Conservation (phyloP, 2,888 invertebrate species). For the Euplagia quadripunctaria region DNA sequence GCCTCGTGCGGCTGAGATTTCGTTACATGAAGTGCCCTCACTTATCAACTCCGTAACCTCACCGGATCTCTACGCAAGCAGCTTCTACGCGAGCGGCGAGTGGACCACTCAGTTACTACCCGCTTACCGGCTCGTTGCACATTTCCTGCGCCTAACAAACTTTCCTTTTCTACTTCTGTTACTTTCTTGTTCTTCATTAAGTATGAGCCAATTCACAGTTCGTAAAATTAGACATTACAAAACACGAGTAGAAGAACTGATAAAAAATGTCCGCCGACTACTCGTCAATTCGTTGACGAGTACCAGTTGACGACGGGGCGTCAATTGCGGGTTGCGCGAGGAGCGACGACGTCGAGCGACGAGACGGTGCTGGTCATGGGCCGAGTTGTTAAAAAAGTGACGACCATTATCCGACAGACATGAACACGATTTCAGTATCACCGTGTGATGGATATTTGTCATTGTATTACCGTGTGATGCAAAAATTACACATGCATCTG, state of each 20-base stretch:
- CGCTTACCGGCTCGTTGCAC: neutral
- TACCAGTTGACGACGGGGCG: too few relatives aligned
- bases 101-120: neutral
- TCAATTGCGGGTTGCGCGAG: too few relatives aligned
- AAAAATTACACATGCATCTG: too few relatives aligned
- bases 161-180: neutral
- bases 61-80: neutral
- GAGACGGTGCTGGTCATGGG: neutral
- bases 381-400: neutral
- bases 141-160: neutral
- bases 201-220: neutral
- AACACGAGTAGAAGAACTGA: neutral
- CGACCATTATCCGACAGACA: neutral
- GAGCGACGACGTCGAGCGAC: neutral
- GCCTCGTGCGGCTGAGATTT: neutral
- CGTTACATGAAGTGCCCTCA: neutral
- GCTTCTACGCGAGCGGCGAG: neutral
- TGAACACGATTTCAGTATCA: neutral
- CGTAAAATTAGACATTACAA: neutral
- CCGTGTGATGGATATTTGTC: slow-evolving; percentile 7
- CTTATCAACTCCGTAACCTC: neutral
- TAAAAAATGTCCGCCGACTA: too few relatives aligned
- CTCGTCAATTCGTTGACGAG: too few relatives aligned
- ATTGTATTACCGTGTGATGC: too few relatives aligned
- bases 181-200: neutral